Evolutionary conservation across 92 coral and sea anemone genomes (phyloP).

Genomic region (Siderastrea radians): DNA sequence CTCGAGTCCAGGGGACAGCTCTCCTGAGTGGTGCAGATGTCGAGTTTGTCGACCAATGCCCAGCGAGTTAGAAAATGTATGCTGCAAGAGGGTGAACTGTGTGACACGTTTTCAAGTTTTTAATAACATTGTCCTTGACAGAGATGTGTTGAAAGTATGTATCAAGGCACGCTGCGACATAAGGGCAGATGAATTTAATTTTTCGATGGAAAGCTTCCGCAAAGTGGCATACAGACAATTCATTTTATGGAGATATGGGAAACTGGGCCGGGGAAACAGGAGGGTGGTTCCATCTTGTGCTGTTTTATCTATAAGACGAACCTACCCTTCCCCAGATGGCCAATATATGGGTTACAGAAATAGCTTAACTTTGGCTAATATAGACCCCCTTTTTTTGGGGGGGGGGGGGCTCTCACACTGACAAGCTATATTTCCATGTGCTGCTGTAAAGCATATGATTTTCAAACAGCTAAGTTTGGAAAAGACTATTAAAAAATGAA

Average conservation of each 20-base stretch:
- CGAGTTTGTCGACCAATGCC: conserved; percentile 2
- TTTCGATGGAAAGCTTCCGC: conserved; percentile 29
- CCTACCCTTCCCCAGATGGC: conserved; percentile 48
- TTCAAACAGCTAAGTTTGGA: no score
- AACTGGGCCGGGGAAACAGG: conserved; percentile 48
- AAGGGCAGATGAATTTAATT: conserved; percentile 42
- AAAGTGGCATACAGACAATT: conserved; percentile 47
- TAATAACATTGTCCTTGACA: conserved; percentile 29
- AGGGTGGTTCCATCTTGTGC: conserved; percentile 46
- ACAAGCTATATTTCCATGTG: no score
- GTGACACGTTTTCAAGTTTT: conserved; percentile 24
- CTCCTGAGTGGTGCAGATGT: conserved; percentile 26
- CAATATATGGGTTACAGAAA: conserved; percentile 49
- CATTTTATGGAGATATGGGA: conserved; percentile 43
- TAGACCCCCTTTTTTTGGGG: no score
- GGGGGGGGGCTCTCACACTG: no score
- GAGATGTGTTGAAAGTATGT: conserved; percentile 28
- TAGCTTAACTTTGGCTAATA: neutral
- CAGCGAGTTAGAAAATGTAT: neutral
- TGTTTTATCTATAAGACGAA: conserved; percentile 19
- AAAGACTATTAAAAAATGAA: no score
- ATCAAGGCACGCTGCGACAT: conserved; percentile 38
- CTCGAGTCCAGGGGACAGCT: neutral
- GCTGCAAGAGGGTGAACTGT: conserved; percentile 11
- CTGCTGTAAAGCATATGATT: no score